These are phyloP conservation scores for Neelides folsomi DNA, from an alignment of 2,888 invertebrate species.

Conservation along the genomic window DNA sequence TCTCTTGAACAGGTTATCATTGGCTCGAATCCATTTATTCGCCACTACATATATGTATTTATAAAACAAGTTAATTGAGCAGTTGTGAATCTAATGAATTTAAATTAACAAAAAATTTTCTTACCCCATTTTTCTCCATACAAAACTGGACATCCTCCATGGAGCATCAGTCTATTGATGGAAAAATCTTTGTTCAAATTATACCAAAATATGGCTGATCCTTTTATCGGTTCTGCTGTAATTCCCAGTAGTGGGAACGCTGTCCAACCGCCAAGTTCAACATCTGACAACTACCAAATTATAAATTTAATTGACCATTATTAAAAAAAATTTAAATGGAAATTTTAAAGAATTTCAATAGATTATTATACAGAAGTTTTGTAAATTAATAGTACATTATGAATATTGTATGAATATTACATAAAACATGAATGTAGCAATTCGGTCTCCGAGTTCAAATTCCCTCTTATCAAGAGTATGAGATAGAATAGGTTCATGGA, in stretches of 20 bases:
- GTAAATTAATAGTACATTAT: too few relatives aligned
- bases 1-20: too few relatives aligned
- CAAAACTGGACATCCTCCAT: conserved; percentile 41
- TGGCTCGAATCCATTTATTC: too few relatives aligned
- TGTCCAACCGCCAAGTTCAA: conserved; percentile 35
- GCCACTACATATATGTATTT: too few relatives aligned
- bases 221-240: conserved; percentile 34
- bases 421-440: conserved; percentile 35
- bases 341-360: too few relatives aligned
- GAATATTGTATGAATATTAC: conserved; percentile 22
- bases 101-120: too few relatives aligned
- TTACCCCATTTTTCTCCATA: conserved; percentile 40
- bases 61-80: too few relatives aligned
- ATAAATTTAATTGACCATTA: too few relatives aligned
- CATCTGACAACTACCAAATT: conserved; percentile 13
- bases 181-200: conserved; percentile 38
- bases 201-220: conserved; percentile 40
- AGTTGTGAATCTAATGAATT: too few relatives aligned
- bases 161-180: conserved; percentile 38
- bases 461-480: too few relatives aligned
- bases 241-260: conserved; percentile 35
- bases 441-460: conserved; percentile 28
- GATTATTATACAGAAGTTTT: too few relatives aligned
- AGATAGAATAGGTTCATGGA: conserved; percentile 9
- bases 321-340: too few relatives aligned